These are phyloP conservation scores for Tortrix viridana DNA, from an alignment of 2,888 invertebrate genomes.

Conservation along the genomic window DNA sequence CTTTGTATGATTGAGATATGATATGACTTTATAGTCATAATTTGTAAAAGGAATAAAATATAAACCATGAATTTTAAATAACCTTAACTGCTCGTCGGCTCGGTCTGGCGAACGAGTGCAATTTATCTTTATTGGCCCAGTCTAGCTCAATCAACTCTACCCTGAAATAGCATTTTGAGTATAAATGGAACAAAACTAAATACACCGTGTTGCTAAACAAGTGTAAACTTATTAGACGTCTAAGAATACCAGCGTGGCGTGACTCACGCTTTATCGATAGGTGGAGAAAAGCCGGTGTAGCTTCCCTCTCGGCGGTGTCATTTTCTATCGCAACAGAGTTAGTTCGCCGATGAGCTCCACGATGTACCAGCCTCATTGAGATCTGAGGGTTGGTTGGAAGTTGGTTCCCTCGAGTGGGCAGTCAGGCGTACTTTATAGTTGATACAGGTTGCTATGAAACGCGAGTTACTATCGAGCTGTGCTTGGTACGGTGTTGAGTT, in stretches of 20 bases:
- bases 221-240: slow-evolving; percentile 35
- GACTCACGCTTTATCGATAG: slow-evolving; percentile 47
- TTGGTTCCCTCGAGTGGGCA: too few species aligned
- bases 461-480: too few species aligned
- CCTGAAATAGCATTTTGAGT: slow-evolving; percentile 27
- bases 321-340: too few species aligned
- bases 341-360: too few species aligned
- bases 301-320: not conserved
- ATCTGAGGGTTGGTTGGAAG: too few species aligned
- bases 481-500: too few species aligned
- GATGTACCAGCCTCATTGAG: too few species aligned
- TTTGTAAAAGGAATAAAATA: not conserved
- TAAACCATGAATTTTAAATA: not conserved
- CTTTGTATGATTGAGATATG: not conserved
- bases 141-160: not conserved
- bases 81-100: not conserved
- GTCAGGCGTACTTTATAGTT: too few species aligned
- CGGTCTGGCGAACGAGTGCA: not conserved
- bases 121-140: slow-evolving; percentile 2
- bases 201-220: slow-evolving; percentile 34
- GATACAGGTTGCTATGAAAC: too few species aligned
- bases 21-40: not conserved
- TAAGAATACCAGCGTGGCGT: slow-evolving; percentile 30
- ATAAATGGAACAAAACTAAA: slow-evolving; percentile 33
- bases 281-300: slow-evolving; percentile 48